Evolutionary conservation across 30 jellyfish, hydroid and myxozoan species (phyloP), one percentile per base, ranked within the genome.

Genomic region (Chrysaora quinquecirrha): DNA sequence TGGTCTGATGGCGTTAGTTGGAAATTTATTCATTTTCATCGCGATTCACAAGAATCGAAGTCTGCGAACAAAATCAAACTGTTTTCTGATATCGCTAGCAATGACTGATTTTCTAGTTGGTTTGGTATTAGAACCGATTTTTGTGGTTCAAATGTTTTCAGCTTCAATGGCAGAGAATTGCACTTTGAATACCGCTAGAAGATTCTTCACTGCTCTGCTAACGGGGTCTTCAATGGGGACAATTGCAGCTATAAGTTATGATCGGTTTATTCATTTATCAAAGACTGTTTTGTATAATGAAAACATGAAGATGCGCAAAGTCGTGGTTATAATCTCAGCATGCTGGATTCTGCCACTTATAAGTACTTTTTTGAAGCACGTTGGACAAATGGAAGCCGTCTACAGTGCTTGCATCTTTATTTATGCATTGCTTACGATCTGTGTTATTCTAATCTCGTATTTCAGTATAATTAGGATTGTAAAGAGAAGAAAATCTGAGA

Each of bases 61-160:
- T 28, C 46, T 33, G 27, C 78, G 88, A 0, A 46, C 93, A 24
- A 64, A 49, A 67, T 71, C 85, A 73, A 86, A 60, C 48, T 10
- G 21, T 11, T 34, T 76, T 16, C 54, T 75, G 12, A 30, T 49
- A 0, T 86, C 96, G 0, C 63, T 86, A 23, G 93, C 96, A 4
- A 67, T 86, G 34, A 78, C 96, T 14, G 96, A 86, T 65, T 48
- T 78, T 56, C 75, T 76, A 0, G 96, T 86, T 62, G 96, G 93
- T 1, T 6, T 28, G 11, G 25, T 86, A 0, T 10, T 86, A 4
- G 64, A 43, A n/a, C 92, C 92, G 29, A 35, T 76, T 1, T 20
- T 75, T 1, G 61, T 47, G 12, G 20, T 46, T 68, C 96, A 86
- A 66, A 22, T 75, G 1, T 29, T 86, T n/a, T 43, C 38, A 0